A percentile compares a stretch with the other conserved stretches of the same genome.
These are phyloP conservation scores for Eidolon dupreanum DNA, from an alignment of 2,797 vertebrate species.

Conservation along the genomic window DNA sequence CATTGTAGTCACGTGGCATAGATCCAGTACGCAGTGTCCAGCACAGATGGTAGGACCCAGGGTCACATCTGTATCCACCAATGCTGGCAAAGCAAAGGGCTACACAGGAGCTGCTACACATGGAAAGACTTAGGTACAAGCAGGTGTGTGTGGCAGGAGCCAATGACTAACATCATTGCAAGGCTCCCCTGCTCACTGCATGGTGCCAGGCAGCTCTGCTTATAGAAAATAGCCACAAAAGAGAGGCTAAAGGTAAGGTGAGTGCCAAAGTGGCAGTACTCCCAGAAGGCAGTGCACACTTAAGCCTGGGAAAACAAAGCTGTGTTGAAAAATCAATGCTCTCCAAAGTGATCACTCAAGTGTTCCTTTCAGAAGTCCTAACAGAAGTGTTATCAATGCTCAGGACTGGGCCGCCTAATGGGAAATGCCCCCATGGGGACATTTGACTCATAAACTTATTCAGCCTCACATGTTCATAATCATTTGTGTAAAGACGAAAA, in stretches of 20 bases:
- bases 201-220: not conserved
- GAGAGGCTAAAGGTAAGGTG: not conserved
- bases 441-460: slow-evolving; percentile 73
- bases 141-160: slow-evolving; percentile 33
- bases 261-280: not conserved
- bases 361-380: slow-evolving; percentile 11
- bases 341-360: not conserved
- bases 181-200: not conserved
- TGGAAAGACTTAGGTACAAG: slow-evolving; percentile 4
- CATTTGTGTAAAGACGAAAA: slow-evolving; percentile 79
- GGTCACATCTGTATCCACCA: slow-evolving; percentile 49
- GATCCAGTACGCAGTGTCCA: not conserved
- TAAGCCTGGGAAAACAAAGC: not conserved
- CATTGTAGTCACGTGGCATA: not conserved
- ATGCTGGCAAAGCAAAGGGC: slow-evolving; percentile 27
- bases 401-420: not conserved
- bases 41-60: slow-evolving; percentile 50
- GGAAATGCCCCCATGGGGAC: slow-evolving; percentile 50
- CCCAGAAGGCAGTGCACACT: not conserved
- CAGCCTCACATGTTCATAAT: slow-evolving; percentile 64
- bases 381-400: slow-evolving; percentile 59
- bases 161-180: not conserved
- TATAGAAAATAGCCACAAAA: not conserved
- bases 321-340: not conserved
- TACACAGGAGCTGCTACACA: slow-evolving; percentile 3